A percentile compares a stretch with the other conserved stretches of the same genome.
phyloP scores from a whole-genome alignment of 2,113 vertebrate genomes.

The Vidua macroura region DNA sequence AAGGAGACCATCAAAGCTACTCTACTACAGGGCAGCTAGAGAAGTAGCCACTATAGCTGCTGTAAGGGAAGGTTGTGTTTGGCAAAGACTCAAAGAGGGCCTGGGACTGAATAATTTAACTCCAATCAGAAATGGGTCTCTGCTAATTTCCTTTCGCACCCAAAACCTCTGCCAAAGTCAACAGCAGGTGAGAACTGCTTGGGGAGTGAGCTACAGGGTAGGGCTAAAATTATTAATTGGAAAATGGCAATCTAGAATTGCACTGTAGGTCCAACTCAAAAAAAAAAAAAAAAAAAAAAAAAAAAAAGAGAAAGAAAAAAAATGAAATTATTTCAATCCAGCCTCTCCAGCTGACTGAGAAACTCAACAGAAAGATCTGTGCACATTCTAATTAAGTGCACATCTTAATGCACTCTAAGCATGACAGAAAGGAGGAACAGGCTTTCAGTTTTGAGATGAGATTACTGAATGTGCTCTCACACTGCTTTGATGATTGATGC shows the following conservation, averaged over 20 bases:
- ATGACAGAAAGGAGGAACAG: not conserved
- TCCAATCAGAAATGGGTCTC: not conserved
- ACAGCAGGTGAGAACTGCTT: not conserved
- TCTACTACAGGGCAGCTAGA: not conserved
- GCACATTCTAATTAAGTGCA: not conserved
- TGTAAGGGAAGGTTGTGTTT: not conserved
- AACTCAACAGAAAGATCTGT: not conserved
- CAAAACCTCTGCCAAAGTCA: not conserved
- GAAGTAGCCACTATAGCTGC: not conserved
- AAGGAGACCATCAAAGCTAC: not conserved
- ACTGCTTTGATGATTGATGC: not conserved
- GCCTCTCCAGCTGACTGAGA: not conserved
- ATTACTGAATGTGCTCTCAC: not conserved
- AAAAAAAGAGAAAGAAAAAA: no score
- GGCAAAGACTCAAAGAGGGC: not conserved
- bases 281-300: not conserved
- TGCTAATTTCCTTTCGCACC: not conserved
- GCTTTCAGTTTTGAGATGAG: not conserved
- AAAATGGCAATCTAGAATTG: not conserved
- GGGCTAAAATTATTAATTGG: not conserved
- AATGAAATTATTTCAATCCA: not conserved
- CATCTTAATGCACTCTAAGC: not conserved
- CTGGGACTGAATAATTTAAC: not conserved
- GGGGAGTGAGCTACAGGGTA: not conserved
- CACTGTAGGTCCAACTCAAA: not conserved